These are phyloP conservation scores for Noctua janthina DNA, from an alignment of 2,888 invertebrate species.

Conservation along the genomic window DNA sequence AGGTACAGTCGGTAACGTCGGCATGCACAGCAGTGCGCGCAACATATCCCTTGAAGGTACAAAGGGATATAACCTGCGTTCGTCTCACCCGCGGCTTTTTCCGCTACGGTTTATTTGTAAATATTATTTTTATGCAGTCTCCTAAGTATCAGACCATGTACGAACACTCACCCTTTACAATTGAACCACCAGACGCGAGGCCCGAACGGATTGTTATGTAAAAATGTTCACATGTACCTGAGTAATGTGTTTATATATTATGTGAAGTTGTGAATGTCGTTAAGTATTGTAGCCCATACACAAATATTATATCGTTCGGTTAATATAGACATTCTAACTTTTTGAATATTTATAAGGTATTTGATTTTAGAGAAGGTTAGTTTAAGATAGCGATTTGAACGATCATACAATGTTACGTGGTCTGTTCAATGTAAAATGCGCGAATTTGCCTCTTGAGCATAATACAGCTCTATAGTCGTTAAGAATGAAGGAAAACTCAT, in stretches of 20 bases:
- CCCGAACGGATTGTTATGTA: conserved; percentile 64
- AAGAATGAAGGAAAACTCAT: conserved; percentile 44
- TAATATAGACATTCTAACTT: conserved; percentile 68
- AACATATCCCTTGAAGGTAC: conserved; percentile 84
- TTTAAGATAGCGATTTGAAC: conserved; percentile 60
- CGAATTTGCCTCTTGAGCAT: conserved; percentile 59
- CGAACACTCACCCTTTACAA: conserved; percentile 54
- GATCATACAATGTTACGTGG: conserved; percentile 50
- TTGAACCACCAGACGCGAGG: conserved; percentile 48
- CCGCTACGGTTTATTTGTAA: conserved; percentile 81
- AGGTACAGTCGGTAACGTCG: conserved; percentile 69
- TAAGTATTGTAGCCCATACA: conserved; percentile 67
- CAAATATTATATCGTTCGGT: conserved; percentile 64
- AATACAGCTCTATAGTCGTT: conserved; percentile 54
- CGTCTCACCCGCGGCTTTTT: conserved; percentile 83
- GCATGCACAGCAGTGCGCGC: conserved; percentile 49
- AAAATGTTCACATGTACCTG: conserved; percentile 70
- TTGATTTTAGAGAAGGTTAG: conserved; percentile 63
- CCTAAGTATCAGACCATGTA: conserved; percentile 63
- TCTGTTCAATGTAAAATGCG: conserved; percentile 56
- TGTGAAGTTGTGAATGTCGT: conserved; percentile 67
- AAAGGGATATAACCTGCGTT: conserved; percentile 80
- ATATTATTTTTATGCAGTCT: conserved; percentile 77
- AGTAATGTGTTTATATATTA: conserved; percentile 70
- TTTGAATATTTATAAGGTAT: conserved; percentile 68